These are phyloP conservation scores for Heteromurus nitidus DNA, from an alignment of 2,888 invertebrate genomes.

Conservation along the genomic window DNA sequence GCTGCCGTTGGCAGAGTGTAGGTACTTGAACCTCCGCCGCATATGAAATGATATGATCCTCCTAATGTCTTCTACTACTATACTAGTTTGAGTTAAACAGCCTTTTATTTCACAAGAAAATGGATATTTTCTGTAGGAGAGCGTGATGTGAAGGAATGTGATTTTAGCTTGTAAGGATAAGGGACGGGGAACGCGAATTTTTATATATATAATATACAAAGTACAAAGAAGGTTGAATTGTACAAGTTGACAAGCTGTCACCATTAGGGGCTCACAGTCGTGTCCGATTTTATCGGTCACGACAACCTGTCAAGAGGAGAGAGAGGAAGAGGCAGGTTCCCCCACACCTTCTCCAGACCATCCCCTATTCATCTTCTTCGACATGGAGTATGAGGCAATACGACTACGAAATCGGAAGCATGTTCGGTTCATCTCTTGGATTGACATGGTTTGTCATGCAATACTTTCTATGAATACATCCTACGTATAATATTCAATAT, in stretches of 20 bases:
- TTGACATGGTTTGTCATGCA: constrained; percentile 65
- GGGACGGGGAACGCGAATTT: constrained; percentile 31
- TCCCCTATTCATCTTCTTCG: constrained; percentile 68
- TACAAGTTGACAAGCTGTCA: constrained; percentile 66
- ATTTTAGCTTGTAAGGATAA: constrained; percentile 39
- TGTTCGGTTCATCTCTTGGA: constrained; percentile 67
- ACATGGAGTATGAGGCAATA: constrained; percentile 70
- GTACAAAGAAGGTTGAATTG: constrained; percentile 60
- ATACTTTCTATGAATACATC: neutral
- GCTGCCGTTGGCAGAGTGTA: neutral
- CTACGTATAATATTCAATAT: too few relatives aligned
- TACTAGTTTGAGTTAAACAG: constrained; percentile 35
- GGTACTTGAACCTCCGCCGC: neutral
- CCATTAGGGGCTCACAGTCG: constrained; percentile 60
- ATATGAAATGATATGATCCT: constrained; percentile 42
- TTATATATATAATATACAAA: constrained; percentile 31
- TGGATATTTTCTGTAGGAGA: constrained; percentile 34
- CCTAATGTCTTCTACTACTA: constrained; percentile 35
- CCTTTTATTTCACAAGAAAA: constrained; percentile 30
- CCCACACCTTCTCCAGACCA: constrained; percentile 56
- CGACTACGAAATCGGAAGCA: constrained; percentile 69
- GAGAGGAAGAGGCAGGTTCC: constrained; percentile 61
- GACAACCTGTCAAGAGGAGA: constrained; percentile 65
- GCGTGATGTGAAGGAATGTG: constrained; percentile 54
- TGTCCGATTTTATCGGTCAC: constrained; percentile 67